Percentiles rank a stretch among this genome's conserved stretches.
Evolutionary conservation across 2,888 invertebrate genomes (phyloP).

Genomic region (Ichneumoninae sp.): DNA sequence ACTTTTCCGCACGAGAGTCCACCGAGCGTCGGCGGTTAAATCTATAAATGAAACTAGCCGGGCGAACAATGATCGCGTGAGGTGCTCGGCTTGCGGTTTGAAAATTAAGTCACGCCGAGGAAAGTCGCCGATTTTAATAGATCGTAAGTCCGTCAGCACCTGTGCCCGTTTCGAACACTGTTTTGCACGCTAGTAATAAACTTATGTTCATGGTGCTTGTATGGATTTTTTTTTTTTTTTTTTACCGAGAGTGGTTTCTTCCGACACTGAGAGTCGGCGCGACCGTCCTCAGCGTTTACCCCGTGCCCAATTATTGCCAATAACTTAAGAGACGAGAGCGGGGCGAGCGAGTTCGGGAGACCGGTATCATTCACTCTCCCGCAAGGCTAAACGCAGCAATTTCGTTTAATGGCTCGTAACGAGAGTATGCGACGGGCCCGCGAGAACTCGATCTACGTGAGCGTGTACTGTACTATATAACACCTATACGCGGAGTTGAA

Average conservation of each 20-base stretch:
- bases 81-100: neutral
- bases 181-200: neutral
- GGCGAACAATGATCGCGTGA: neutral
- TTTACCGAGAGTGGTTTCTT: conserved; percentile 6
- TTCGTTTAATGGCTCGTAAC: conserved; percentile 69
- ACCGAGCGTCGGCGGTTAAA: neutral
- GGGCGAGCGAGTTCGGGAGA: conserved; percentile 44
- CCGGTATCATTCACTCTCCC: conserved; percentile 64
- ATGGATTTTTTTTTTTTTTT: neutral
- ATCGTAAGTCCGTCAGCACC: conserved; percentile 14
- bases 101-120: neutral
- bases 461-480: conserved; percentile 1
- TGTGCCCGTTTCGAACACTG: neutral
- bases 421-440: conserved; percentile 55
- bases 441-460: conserved; percentile 49
- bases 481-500: neutral
- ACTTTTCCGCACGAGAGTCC: neutral
- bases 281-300: conserved; percentile 23
- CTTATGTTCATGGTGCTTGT: neutral
- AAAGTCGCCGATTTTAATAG: neutral
- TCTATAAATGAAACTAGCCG: conserved; percentile 4
- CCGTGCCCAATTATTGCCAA: conserved; percentile 39
- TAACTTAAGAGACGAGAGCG: conserved; percentile 39
- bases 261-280: conserved; percentile 11
- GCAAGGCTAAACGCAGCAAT: conserved; percentile 69